Base-by-base conservation (phyloP, 2,888 invertebrate genomes). In the Polietes domitor region DNA sequence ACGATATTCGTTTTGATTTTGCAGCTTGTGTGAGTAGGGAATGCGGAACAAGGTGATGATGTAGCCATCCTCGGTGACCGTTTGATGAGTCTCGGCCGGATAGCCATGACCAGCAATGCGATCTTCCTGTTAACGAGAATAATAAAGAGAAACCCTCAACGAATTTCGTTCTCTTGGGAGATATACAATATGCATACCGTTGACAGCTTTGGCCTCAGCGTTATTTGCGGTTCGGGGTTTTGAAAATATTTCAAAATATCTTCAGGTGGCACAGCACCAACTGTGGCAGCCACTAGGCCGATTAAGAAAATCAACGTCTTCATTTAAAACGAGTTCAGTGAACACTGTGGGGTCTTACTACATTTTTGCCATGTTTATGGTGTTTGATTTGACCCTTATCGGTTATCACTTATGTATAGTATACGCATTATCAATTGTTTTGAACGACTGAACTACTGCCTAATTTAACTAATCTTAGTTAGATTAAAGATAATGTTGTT, bases 71-170 rank as follows among this genome's bases (percentile, higher is more conserved):
- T 86, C 85, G 5, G 91, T 90, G 3, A 83, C 50, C 5, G 90
- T 85, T 1, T 85, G 61, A 77, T 97, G 96, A 0, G 94, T 94
- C 91, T 97, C 96, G 0, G 95, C 93, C 0, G 94, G 93, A 90
- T 96, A 97, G 0, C 89, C 90, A 77, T 91, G 89, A 0, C 50
- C 47, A 95, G 85, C 86, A 65, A 89, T 90, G 5, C 90, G 90
- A 55, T 90, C 88, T 5, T 79, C 80, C 88, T 87, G 17, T 21
- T 21, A 2, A 9, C 28, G 7, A 28, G 12, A 41, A 28, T 26
- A n/a, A 12, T 6, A 55, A 32, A 32, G 32, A 32, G 9, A 32
- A 32, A n/a, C n/a, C n/a, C n/a, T n/a, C n/a, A n/a, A n/a, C n/a
- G n/a, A n/a, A n/a, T n/a, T n/a, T n/a, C n/a, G n/a, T n/a, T n/a